Percentiles rank a stretch among this genome's conserved stretches.
phyloP scores from a whole-genome alignment of 2,797 vertebrate species.

The Euthynnus affinis region DNA sequence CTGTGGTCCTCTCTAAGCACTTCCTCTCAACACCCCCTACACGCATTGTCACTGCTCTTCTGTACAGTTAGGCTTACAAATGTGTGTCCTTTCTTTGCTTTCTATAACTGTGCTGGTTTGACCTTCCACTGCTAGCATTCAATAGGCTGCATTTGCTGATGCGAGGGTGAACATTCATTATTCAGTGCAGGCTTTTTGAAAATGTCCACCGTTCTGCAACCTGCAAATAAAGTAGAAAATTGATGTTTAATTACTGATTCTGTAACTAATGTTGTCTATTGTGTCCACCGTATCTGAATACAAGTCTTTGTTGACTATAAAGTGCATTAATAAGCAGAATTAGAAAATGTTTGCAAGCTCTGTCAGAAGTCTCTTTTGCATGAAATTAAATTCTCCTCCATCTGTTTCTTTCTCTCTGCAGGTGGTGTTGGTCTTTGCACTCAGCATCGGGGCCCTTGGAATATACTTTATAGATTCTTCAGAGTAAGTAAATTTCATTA shows the following conservation, averaged over 20 bases:
- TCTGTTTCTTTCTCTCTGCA: slow-evolving; percentile 80
- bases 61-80: slow-evolving; percentile 18
- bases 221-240: slow-evolving; percentile 30
- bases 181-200: slow-evolving; percentile 54
- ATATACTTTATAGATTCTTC: slow-evolving; percentile 99
- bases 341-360: background rate
- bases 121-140: slow-evolving; percentile 27
- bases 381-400: slow-evolving; percentile 41
- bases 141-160: slow-evolving; percentile 53
- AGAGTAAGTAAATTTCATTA: slow-evolving; percentile 91
- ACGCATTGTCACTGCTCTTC: slow-evolving; percentile 24
- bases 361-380: background rate
- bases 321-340: slow-evolving; percentile 25
- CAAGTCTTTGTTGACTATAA: slow-evolving; percentile 23
- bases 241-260: slow-evolving; percentile 62
- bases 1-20: slow-evolving; percentile 29
- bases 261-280: slow-evolving; percentile 32
- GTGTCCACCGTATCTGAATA: slow-evolving; percentile 33
- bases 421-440: slow-evolving; percentile 99
- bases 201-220: slow-evolving; percentile 42
- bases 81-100: slow-evolving; percentile 40
- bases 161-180: slow-evolving; percentile 59
- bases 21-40: slow-evolving; percentile 35
- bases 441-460: slow-evolving; percentile 99
- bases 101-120: slow-evolving; percentile 11